phyloP scores from a whole-genome alignment of 53 echinoderm and acorn worm species.

The Holothuria scabra region DNA sequence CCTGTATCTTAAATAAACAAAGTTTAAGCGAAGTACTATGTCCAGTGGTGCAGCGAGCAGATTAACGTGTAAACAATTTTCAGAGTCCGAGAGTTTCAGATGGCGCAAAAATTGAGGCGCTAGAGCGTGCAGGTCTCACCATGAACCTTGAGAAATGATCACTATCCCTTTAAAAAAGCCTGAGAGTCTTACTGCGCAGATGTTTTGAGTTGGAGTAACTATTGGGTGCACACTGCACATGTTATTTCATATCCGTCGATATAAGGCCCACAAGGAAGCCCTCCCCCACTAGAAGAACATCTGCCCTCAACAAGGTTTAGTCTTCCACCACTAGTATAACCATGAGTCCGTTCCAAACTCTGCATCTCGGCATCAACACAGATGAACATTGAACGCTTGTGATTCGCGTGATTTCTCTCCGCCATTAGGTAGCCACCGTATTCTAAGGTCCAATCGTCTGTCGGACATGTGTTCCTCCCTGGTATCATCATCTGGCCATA shows the following conservation, averaged over 20 bases:
- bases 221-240: slow-evolving; percentile 62
- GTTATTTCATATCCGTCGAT: slow-evolving; percentile 59
- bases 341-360: slow-evolving; percentile 15
- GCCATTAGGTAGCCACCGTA: slow-evolving; percentile 65
- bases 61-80: too few relatives aligned
- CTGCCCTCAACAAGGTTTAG: slow-evolving; percentile 50
- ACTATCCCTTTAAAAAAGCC: too few relatives aligned
- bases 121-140: too few relatives aligned
- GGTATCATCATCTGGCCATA: slow-evolving; percentile 52
- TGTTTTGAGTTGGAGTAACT: too few relatives aligned
- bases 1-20: too few relatives aligned
- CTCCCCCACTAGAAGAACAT: slow-evolving; percentile 41
- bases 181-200: too few relatives aligned
- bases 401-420: neutral
- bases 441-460: slow-evolving; percentile 58
- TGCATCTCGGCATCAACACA: slow-evolving; percentile 59
- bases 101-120: too few relatives aligned
- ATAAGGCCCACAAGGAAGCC: slow-evolving; percentile 57
- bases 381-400: slow-evolving; percentile 41
- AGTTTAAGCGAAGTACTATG: too few relatives aligned
- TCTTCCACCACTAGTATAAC: slow-evolving; percentile 14
- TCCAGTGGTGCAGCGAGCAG: too few relatives aligned
- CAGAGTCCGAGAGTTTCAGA: too few relatives aligned
- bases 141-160: too few relatives aligned
- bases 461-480: slow-evolving; percentile 56